Evolutionary conservation across 2,113 vertebrate genomes (phyloP).

Genomic region (Amphiprion percula): DNA sequence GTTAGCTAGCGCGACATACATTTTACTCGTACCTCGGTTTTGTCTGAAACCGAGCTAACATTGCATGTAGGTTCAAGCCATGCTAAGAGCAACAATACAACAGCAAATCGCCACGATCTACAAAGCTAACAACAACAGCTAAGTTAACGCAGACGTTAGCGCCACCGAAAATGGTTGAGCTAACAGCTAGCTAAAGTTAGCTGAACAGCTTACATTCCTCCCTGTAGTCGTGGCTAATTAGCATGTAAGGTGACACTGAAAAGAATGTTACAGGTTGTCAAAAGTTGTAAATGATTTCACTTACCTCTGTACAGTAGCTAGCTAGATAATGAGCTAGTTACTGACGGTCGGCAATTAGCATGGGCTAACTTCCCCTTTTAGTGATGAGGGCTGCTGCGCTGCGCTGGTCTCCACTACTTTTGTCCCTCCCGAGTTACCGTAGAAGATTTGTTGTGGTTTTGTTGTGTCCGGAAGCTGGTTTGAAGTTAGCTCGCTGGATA

Average conservation of each 20-base stretch:
- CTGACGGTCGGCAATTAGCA: conserved; percentile 37
- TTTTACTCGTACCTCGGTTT: background rate
- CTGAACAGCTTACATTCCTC: background rate
- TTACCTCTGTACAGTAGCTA: conserved; percentile 61
- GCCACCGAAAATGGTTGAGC: conserved; percentile 33
- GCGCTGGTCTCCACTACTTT: background rate
- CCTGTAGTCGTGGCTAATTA: too few species aligned
- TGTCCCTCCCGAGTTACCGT: conserved; percentile 56
- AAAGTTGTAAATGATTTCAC: background rate
- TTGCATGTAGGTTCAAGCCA: too few species aligned
- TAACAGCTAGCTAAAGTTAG: conserved; percentile 37
- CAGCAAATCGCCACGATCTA: too few species aligned
- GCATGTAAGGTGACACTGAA: background rate
- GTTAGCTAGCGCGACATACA: background rate
- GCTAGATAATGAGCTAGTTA: conserved; percentile 52
- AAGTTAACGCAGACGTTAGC: background rate
- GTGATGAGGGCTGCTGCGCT: background rate
- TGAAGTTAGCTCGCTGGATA: conserved; percentile 51
- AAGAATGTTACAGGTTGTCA: fast-evolving
- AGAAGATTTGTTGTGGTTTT: conserved; percentile 75
- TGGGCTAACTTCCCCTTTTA: conserved; percentile 40
- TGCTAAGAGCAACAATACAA: background rate
- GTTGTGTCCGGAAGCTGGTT: conserved; percentile 45
- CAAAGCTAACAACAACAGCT: background rate
- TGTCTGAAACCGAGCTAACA: too few species aligned